Evolutionary conservation across 2,888 invertebrate species (phyloP), one percentile per base, ranked within the genome.

Genomic region (Tenthredo scrophulariae): DNA sequence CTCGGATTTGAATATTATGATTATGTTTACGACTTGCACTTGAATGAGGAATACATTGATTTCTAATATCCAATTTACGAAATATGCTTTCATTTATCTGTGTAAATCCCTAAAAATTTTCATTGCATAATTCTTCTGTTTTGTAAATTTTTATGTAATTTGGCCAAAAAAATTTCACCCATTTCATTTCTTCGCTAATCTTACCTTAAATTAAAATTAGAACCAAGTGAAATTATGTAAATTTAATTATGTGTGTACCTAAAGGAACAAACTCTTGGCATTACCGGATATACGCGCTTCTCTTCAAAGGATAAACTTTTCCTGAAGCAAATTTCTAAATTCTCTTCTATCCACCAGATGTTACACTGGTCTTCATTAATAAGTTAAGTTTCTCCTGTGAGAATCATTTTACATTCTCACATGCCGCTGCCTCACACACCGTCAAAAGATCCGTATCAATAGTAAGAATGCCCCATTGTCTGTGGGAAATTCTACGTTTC

Each of bases 311-410:
- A 54, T 75, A 33, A 43, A 84, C 37, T 77, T 77, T 79, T 77
- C 77, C 65, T 84, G 10, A 84, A 67, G 84, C 43, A 65, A 84
- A 75, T 84, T 84, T 84, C 84, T 77, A 75, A 79, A 84, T 58
- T 87, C 85, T 88, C 84, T 86, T 87, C 85, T 87, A 87, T 87
- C 86, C 70, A 82, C 87, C 87, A 87, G 87, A 86, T 88, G 89
- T 88, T 86, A 86, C 87, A 74, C 85, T 75, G 74, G 85, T 90
- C 7, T 89, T 89, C 89, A 88, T 90, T 90, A 90, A 90, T 88
- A 88, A 90, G 87, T 89, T 88, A 89, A 90, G 87, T 89, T 88
- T 89, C 89, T 88, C 89, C 87, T 88, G 88, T 89, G 90, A 87
- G 90, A 90, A 90, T 89, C 86, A 70, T 77, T 84, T 85, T 72